Evolutionary conservation across 2,888 invertebrate species (phyloP).

Genomic region (Hydrotaea cyrtoneurina): DNA sequence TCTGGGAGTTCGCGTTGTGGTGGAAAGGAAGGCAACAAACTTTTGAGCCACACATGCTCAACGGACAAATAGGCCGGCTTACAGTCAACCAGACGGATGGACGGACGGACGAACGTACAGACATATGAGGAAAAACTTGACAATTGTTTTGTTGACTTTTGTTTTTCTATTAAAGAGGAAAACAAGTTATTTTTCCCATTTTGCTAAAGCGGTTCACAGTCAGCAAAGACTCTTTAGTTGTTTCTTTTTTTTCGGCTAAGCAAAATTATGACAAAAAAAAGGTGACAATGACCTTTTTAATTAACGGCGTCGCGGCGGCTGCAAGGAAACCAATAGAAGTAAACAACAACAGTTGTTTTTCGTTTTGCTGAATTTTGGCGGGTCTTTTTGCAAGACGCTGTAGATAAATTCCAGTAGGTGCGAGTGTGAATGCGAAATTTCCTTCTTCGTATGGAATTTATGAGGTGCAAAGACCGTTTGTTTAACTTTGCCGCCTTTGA

Average conservation of each 20-base stretch:
- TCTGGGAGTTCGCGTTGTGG: not conserved
- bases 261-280: constrained; percentile 37
- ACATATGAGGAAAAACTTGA: constrained; percentile 38
- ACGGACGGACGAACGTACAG: not conserved
- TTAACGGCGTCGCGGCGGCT: constrained; percentile 19
- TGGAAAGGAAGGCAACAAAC: not conserved
- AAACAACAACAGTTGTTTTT: not conserved
- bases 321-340: constrained; percentile 29
- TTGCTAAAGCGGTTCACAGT: not conserved
- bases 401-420: not conserved
- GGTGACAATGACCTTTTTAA: constrained; percentile 61
- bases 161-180: not conserved
- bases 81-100: not conserved
- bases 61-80: not conserved
- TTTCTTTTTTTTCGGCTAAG: constrained; percentile 18
- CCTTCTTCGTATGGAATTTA: constrained; percentile 4
- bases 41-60: not conserved
- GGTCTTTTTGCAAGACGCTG: not conserved
- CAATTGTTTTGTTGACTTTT: constrained; percentile 35
- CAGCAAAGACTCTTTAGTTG: not conserved
- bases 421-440: not conserved
- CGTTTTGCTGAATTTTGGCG: not conserved
- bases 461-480: constrained; percentile 50
- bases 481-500: constrained; percentile 7
- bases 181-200: constrained; percentile 38